Percentiles rank a stretch among this genome's conserved stretches.
Evolutionary conservation across 2,888 invertebrate genomes (phyloP).

Genomic region (Ditylenchus weischeri): DNA sequence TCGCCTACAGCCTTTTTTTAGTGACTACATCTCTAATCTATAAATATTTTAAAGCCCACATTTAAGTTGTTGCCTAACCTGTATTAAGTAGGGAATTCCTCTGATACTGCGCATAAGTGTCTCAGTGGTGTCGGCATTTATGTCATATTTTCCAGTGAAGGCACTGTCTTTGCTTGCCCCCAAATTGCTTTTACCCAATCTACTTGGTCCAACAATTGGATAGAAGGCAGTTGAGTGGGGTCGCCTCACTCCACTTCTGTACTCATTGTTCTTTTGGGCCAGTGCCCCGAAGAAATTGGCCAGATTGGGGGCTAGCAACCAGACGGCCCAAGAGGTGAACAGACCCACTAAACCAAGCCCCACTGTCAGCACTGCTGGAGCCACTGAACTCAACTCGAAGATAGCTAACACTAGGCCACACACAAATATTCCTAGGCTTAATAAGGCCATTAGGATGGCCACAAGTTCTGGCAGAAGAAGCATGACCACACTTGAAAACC

Average conservation of each 20-base stretch:
- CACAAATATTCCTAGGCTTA: neutral
- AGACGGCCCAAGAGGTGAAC: slow-evolving; percentile 1
- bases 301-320: slow-evolving; percentile 5
- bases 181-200: neutral
- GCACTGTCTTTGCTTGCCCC: neutral
- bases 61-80: slow-evolving; percentile 30
- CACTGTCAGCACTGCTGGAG: neutral
- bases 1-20: no score
- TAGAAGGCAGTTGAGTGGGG: neutral
- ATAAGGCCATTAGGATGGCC: neutral
- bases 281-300: neutral
- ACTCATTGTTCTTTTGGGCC: neutral
- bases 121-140: slow-evolving; percentile 48
- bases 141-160: slow-evolving; percentile 11
- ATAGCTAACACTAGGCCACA: neutral
- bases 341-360: neutral
- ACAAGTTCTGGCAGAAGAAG: neutral
- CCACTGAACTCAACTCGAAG: neutral
- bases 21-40: no score
- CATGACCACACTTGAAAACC: neutral
- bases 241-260: neutral
- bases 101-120: slow-evolving; percentile 51
- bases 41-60: no score
- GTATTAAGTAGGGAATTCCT: slow-evolving; percentile 54
- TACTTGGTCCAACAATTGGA: neutral